phyloP scores from a whole-genome alignment of 1,140 invertebrate genomes.

The Procambarus clarkii region DNA sequence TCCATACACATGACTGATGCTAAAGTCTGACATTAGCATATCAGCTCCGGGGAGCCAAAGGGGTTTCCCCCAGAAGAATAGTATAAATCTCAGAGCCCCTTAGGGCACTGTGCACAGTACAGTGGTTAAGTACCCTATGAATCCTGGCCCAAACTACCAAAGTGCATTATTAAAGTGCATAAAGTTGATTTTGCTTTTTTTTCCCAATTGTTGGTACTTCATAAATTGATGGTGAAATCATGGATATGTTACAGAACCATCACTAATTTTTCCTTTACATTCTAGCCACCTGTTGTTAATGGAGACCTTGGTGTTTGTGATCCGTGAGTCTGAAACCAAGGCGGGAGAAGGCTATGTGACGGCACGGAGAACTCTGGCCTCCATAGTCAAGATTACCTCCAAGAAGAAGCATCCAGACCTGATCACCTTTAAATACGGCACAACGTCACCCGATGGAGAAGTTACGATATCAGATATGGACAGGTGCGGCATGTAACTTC shows the following conservation, averaged over 20 bases:
- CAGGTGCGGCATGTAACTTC: constrained; percentile 75
- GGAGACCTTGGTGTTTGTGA: constrained; percentile 88
- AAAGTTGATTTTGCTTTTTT: background rate
- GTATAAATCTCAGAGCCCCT: no score
- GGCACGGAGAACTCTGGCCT: constrained; percentile 88
- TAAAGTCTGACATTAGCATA: no score
- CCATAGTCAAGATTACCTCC: constrained; percentile 96
- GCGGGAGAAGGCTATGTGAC: constrained; percentile 88
- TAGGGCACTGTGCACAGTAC: no score
- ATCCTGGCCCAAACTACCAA: no score
- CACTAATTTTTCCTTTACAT: no score
- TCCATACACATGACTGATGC: no score
- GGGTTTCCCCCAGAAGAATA: no score
- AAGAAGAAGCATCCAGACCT: constrained; percentile 94
- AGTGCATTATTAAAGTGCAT: no score
- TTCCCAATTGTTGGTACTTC: background rate
- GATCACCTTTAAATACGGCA: constrained; percentile 96
- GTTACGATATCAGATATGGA: constrained; percentile 90
- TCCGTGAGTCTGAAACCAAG: constrained; percentile 86
- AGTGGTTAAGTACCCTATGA: no score
- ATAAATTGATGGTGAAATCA: no score
- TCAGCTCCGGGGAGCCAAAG: no score
- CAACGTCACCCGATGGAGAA: constrained; percentile 83
- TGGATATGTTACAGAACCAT: no score
- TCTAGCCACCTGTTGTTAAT: constrained; percentile 87